Percentiles rank a stretch among this genome's conserved stretches.
These are phyloP conservation scores for Dipodomys spectabilis DNA, from an alignment of 2,113 vertebrate species.

Conservation along the genomic window DNA sequence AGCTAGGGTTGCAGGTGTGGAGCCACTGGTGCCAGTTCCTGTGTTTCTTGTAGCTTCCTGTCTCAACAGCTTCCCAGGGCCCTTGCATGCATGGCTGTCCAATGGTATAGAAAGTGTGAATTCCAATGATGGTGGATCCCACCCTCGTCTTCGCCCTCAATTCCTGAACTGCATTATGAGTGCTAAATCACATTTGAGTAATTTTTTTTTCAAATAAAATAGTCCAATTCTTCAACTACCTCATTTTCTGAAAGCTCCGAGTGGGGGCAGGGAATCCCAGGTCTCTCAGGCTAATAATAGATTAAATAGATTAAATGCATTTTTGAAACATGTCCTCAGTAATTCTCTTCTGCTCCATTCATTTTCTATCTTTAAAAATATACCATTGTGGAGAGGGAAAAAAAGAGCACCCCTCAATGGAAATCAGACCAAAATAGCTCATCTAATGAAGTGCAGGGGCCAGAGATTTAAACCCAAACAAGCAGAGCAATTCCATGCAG, in stretches of 20 bases:
- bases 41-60: not conserved
- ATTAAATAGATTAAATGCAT: constrained; percentile 72
- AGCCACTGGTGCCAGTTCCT: too few species aligned
- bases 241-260: constrained; percentile 33
- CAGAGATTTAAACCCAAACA: constrained; percentile 77
- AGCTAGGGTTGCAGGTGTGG: too few species aligned
- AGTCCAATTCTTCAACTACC: constrained; percentile 27
- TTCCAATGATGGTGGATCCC: not conserved
- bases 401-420: constrained; percentile 65
- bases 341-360: constrained; percentile 72
- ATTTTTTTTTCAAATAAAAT: not conserved
- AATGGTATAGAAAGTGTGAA: not conserved
- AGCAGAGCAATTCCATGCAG: constrained; percentile 64
- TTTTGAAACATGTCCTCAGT: constrained; percentile 69
- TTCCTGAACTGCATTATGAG: not conserved
- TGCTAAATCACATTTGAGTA: not conserved
- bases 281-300: constrained; percentile 66
- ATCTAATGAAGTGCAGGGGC: constrained; percentile 74
- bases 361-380: constrained; percentile 75
- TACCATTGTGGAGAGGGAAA: not conserved
- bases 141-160: not conserved
- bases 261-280: constrained; percentile 49
- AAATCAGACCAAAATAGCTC: constrained; percentile 79
- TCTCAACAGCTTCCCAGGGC: not conserved
- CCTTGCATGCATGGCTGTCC: not conserved